A percentile compares a stretch with the other conserved stretches of the same genome.
Conservation (phyloP, 2,888 invertebrate genomes). For the Metellina segmentata region DNA sequence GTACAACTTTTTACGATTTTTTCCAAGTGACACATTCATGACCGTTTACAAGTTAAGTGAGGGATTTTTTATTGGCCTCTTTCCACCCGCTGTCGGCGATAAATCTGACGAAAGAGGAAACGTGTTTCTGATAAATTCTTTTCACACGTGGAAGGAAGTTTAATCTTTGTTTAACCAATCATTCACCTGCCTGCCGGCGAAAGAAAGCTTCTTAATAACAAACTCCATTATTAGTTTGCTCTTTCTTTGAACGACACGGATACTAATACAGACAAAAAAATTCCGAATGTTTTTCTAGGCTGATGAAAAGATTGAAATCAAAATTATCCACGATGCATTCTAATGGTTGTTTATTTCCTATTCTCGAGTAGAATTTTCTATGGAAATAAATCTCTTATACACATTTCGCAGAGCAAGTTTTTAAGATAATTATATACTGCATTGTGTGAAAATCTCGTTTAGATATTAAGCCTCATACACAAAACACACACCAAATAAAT, state of each 20-base stretch:
- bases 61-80: slow-evolving; percentile 15
- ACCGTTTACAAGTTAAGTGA: background rate
- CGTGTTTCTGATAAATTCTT: slow-evolving; percentile 59
- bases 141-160: slow-evolving; percentile 53
- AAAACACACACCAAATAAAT: too few relatives aligned
- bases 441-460: too few relatives aligned
- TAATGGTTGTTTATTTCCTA: background rate
- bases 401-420: too few relatives aligned
- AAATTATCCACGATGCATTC: background rate
- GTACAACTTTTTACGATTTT: too few relatives aligned
- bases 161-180: slow-evolving; percentile 43
- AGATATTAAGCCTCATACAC: too few relatives aligned
- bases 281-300: background rate
- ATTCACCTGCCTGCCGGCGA: slow-evolving; percentile 46
- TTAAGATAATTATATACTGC: too few relatives aligned
- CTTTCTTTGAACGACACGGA: background rate
- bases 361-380: background rate
- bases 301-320: background rate
- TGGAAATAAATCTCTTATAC: too few relatives aligned
- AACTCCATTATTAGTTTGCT: background rate
- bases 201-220: background rate
- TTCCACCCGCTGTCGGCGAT: slow-evolving; percentile 35
- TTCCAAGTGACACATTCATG: slow-evolving; percentile 15
- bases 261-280: background rate
- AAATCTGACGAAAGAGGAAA: slow-evolving; percentile 54